These are phyloP conservation scores for Lepus townsendii DNA, from an alignment of 2,797 vertebrate genomes.

Conservation along the genomic window DNA sequence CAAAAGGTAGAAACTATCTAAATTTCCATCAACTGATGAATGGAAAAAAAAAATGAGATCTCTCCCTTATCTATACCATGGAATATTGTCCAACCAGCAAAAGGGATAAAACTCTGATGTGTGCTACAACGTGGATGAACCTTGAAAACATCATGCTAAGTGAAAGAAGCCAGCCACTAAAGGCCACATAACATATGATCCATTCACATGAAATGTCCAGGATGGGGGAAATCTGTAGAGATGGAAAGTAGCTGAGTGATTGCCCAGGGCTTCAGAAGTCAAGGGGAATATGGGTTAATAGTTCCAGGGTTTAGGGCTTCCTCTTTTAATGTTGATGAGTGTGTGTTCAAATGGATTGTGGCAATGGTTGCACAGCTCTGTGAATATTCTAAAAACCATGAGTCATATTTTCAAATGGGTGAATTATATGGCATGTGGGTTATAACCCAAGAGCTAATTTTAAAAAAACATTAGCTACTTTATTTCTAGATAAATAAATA, in stretches of 20 bases:
- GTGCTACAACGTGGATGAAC: accelerated
- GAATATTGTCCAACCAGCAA: background rate
- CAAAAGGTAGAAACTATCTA: background rate
- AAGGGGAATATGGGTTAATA: too few species aligned
- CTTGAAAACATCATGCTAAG: background rate
- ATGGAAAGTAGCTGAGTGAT: background rate
- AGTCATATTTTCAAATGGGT: background rate
- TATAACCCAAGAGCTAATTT: background rate
- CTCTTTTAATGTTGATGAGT: background rate
- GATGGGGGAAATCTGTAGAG: background rate
- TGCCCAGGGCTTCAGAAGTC: background rate
- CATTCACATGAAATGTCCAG: background rate
- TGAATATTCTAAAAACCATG: background rate
- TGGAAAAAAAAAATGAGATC: background rate
- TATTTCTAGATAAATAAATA: background rate
- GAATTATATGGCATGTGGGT: background rate
- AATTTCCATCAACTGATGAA: background rate
- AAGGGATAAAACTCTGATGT: background rate
- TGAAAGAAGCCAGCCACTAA: background rate
- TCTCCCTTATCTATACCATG: background rate
- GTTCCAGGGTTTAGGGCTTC: background rate
- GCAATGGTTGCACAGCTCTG: too few species aligned
- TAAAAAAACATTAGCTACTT: background rate
- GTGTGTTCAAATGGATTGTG: background rate
- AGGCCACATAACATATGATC: background rate